Percentiles rank a stretch among this genome's conserved stretches.
phyloP scores from a whole-genome alignment of 2,113 vertebrate species.

The Neogale vison region DNA sequence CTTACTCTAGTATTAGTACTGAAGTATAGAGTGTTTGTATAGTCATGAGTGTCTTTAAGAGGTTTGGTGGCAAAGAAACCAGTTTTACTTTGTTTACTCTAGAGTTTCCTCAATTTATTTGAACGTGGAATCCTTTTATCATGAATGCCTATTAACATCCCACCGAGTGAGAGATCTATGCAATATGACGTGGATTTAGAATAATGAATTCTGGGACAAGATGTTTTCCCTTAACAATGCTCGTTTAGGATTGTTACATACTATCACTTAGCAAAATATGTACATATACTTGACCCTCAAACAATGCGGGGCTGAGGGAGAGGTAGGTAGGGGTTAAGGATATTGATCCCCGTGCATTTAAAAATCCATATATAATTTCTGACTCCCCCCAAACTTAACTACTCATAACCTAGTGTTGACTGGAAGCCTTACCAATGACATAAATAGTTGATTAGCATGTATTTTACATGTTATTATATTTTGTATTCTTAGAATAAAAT shows the following conservation, averaged over 20 bases:
- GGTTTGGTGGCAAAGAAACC: neutral
- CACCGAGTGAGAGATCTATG: neutral
- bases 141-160: neutral
- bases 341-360: neutral
- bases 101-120: neutral
- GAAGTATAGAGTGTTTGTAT: neutral
- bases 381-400: neutral
- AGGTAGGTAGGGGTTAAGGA: neutral
- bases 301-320: neutral
- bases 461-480: neutral
- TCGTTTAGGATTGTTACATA: neutral
- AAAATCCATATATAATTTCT: neutral
- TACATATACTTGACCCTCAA: neutral
- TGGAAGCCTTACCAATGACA: neutral
- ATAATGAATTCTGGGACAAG: constrained; percentile 18
- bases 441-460: neutral
- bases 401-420: neutral
- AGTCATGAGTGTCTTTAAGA: neutral
- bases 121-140: neutral
- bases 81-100: neutral
- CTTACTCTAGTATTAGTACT: neutral
- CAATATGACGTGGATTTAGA: neutral
- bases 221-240: neutral
- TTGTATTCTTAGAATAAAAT: neutral
- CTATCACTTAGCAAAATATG: neutral